Conservation (phyloP, 2,888 invertebrate species). For the Gymnocheta viridis region DNA sequence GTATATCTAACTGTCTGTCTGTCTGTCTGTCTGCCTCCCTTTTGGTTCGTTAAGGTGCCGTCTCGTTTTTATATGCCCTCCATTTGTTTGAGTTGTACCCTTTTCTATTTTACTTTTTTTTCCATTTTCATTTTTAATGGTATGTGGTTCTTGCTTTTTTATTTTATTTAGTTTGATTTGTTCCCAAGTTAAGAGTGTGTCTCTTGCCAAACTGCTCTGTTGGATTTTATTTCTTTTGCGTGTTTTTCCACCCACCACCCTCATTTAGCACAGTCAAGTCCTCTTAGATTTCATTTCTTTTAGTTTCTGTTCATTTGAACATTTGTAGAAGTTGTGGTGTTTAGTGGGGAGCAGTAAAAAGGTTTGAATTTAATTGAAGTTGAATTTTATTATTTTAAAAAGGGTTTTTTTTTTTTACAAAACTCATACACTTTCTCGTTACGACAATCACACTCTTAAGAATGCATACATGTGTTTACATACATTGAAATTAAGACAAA, state of each 20-base stretch:
- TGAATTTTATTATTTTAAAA: constrained; percentile 49
- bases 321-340: neutral
- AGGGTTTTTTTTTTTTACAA: constrained; percentile 9
- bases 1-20: constrained; percentile 64
- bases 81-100: constrained; percentile 66
- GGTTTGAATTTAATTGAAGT: constrained; percentile 69
- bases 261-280: neutral
- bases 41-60: constrained; percentile 71
- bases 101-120: constrained; percentile 45
- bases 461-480: neutral
- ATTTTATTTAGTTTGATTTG: constrained; percentile 64
- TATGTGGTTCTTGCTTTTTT: constrained; percentile 32
- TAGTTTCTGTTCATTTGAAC: constrained; percentile 38
- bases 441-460: neutral
- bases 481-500: constrained; percentile 7
- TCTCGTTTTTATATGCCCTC: constrained; percentile 60
- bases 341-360: constrained; percentile 37
- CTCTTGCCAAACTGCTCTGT: constrained; percentile 51
- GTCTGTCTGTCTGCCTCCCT: constrained; percentile 71
- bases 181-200: constrained; percentile 57
- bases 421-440: neutral
- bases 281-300: constrained; percentile 46
- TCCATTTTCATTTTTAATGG: constrained; percentile 38
- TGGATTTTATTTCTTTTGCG: constrained; percentile 55
- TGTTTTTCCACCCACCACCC: neutral